Evolutionary conservation across 2,888 invertebrate species (phyloP), one percentile per base, ranked within the genome.

Genomic region (Ormyrus thymus): DNA sequence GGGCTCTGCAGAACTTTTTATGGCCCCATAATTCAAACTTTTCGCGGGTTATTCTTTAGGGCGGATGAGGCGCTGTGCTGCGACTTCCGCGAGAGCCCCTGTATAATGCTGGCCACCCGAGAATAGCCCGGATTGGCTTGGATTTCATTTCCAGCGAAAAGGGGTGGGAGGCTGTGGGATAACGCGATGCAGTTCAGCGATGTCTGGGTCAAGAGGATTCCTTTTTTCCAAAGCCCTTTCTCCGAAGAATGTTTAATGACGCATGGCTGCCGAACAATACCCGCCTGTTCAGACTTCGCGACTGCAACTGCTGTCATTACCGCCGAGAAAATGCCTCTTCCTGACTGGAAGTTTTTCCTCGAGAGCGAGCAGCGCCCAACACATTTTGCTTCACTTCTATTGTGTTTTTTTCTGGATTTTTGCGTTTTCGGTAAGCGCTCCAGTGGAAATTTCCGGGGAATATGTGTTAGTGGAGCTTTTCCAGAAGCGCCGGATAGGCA

Each of bases 11-110:
- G 84, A 88, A 87, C 82, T 86, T 88, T 88, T 86, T 80, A 78
- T 55, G 71, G 85, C 84, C 84, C 81, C 83, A 85, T 87, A 86
- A 88, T 83, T 87, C 85, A 85, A 87, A 85, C 83, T 87, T 87
- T 84, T 83, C 84, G 53, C 66, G 43, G 66, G 53, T 61, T 73
- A 68, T 62, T 74, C 68, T 61, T 78, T 48, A 59, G 61, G 6
- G 53, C 11, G 50, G 51, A 45, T 13, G 29, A 29, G 29, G 13
- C 43, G 7, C 9, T 13, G 5, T 29, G 29, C 29, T 29, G 13
- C 43, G 45, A 69, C 58, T 68, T 68, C 50, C 70, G 11, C 29
- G 6, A 59, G 29, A 15, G 11, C 48, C 62, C 45, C n/a, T 4
- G 45, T 53, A 51, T 51, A 65, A 51, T 51, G 4, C 51, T 4